Conservation (phyloP, 1,140 invertebrate species). For the Cydia fagiglandana region DNA sequence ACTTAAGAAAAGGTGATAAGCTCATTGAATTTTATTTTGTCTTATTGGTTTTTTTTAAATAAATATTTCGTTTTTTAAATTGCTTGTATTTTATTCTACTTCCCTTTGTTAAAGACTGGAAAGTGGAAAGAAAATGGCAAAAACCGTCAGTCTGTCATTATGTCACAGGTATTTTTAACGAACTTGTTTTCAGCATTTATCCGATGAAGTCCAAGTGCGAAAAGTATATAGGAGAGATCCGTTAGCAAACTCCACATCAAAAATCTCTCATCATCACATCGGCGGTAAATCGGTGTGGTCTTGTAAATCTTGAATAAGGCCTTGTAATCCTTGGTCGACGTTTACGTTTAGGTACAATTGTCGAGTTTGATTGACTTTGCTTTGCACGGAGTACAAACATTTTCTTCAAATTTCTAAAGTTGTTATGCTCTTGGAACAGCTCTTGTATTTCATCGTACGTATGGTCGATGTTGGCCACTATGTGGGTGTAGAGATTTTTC, state of each 20-base stretch:
- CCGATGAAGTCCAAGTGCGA: no score
- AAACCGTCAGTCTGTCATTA: no score
- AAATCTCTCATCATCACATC: no score
- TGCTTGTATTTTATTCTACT: slow-evolving; percentile 26
- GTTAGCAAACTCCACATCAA: no score
- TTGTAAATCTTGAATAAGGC: no score
- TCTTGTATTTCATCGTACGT: neutral
- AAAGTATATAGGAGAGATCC: no score
- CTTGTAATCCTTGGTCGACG: no score
- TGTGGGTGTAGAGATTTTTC: neutral
- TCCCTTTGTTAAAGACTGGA: slow-evolving; percentile 21
- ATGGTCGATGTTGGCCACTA: neutral
- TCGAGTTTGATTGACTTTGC: no score
- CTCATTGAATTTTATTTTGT: slow-evolving; percentile 47
- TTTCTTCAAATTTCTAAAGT: neutral
- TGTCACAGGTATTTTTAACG: no score
- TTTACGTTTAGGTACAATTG: no score
- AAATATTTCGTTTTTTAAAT: slow-evolving; percentile 57
- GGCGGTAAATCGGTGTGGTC: no score
- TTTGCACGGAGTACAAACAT: neutral
- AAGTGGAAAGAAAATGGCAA: slow-evolving; percentile 62
- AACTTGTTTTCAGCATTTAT: no score
- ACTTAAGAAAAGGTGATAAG: slow-evolving; percentile 58
- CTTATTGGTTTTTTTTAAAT: slow-evolving; percentile 56
- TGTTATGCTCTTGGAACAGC: neutral